A percentile compares a stretch with the other conserved stretches of the same genome.
These are phyloP conservation scores for Halesus radiatus DNA, from an alignment of 1,140 invertebrate genomes.

Conservation along the genomic window DNA sequence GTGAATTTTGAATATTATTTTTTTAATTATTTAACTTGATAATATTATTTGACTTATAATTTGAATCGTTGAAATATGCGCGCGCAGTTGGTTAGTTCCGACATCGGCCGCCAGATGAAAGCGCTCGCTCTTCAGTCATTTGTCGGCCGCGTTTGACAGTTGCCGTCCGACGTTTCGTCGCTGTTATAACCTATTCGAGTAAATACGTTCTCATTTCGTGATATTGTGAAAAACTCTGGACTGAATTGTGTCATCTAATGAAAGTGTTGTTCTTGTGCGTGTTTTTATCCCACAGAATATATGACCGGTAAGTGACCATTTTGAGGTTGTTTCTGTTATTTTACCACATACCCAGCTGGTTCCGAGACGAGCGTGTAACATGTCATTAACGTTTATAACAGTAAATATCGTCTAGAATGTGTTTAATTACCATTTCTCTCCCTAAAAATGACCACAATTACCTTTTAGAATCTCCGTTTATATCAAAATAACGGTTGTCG, in stretches of 20 bases:
- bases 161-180: neutral
- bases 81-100: constrained; percentile 25
- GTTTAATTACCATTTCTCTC: constrained; percentile 15
- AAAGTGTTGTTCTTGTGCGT: neutral
- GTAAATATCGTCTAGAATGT: constrained; percentile 18
- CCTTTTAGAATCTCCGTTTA: neutral
- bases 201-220: constrained; percentile 8
- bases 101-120: constrained; percentile 1
- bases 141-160: constrained; percentile 44
- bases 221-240: constrained; percentile 17
- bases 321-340: constrained; percentile 1
- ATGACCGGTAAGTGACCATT: constrained; percentile 7
- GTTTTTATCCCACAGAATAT: neutral
- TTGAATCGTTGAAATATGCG: neutral
- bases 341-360: constrained; percentile 1
- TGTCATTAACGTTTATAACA: constrained; percentile 39
- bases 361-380: constrained; percentile 16
- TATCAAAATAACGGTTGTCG: neutral
- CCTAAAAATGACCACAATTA: neutral
- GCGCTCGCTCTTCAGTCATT: constrained; percentile 28
- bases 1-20: too few relatives aligned
- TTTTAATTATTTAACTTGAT: too few relatives aligned
- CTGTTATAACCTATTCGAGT: constrained; percentile 34
- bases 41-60: too few relatives aligned
- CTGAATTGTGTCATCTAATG: neutral